These are phyloP conservation scores for Polypedilum pembai DNA, from an alignment of 1,140 invertebrate genomes.

Conservation along the genomic window DNA sequence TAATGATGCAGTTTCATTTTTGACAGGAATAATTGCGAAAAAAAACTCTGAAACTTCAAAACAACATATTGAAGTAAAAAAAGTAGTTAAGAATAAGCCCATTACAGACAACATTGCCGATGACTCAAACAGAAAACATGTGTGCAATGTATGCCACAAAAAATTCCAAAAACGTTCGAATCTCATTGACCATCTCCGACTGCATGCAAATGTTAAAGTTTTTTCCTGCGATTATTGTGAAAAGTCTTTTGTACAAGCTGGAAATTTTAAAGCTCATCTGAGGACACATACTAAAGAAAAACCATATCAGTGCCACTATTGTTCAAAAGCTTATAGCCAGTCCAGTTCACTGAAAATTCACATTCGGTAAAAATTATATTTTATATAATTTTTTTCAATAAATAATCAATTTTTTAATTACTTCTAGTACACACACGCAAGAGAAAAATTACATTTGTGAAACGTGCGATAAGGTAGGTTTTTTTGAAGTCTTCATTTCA, in stretches of 20 bases:
- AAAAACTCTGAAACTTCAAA: background rate
- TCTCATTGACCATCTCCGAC: background rate
- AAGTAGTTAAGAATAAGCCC: background rate
- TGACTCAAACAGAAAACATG: background rate
- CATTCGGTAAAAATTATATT: background rate
- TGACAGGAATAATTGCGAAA: background rate
- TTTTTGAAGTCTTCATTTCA: too few species aligned
- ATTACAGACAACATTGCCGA: background rate
- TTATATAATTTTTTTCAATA: too few species aligned
- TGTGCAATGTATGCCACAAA: conserved; percentile 4
- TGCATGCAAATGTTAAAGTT: conserved; percentile 14
- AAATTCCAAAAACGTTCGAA: conserved; percentile 12
- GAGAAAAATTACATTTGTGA: conserved; percentile 52
- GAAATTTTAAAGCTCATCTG: conserved; percentile 8
- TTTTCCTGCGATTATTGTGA: conserved; percentile 5
- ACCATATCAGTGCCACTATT: background rate
- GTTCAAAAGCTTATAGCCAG: background rate
- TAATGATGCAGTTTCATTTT: background rate
- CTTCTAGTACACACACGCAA: conserved; percentile 37
- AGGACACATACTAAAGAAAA: background rate
- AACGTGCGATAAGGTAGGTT: conserved; percentile 42
- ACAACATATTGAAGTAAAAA: background rate
- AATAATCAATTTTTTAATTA: background rate
- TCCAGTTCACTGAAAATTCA: conserved; percentile 8
- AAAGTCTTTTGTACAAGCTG: conserved; percentile 16